These are phyloP conservation scores for Bothrops jararaca DNA, from an alignment of 2,113 vertebrate species.

Conservation along the genomic window DNA sequence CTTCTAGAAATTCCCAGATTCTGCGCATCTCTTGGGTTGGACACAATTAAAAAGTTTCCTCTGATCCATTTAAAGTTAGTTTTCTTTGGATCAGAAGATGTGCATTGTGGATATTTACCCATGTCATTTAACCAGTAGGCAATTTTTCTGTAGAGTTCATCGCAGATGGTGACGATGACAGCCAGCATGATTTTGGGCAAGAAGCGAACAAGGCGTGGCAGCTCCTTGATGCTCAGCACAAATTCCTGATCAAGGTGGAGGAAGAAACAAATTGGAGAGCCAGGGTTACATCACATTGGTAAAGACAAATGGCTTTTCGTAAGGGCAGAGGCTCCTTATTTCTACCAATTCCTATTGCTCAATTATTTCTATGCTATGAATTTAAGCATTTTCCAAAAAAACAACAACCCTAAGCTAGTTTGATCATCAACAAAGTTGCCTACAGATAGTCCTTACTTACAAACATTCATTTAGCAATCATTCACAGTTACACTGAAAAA, in stretches of 20 bases:
- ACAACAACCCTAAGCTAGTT: background rate
- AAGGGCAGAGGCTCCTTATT: background rate
- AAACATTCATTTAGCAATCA: too few relatives aligned
- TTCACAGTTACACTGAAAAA: too few relatives aligned
- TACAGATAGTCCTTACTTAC: background rate
- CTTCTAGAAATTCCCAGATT: background rate
- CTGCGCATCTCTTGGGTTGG: background rate
- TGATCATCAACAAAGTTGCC: background rate
- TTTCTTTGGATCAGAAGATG: background rate
- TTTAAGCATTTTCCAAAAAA: background rate
- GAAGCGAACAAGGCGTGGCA: conserved; percentile 86
- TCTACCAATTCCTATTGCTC: background rate
- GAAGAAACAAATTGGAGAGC: too few relatives aligned
- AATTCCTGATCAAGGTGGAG: conserved; percentile 74
- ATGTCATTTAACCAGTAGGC: conserved; percentile 96
- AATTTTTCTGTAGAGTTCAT: conserved; percentile 94
- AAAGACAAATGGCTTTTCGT: background rate
- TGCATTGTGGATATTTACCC: conserved; percentile 71
- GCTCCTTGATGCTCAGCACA: conserved; percentile 89
- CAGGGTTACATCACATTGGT: background rate
- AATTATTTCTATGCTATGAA: background rate
- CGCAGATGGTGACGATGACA: conserved; percentile 88
- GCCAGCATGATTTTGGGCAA: conserved; percentile 93
- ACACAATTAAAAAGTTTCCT: background rate
- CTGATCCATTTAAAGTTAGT: background rate